Conservation (phyloP, 2,113 vertebrate genomes). For the Xiphias gladius region DNA sequence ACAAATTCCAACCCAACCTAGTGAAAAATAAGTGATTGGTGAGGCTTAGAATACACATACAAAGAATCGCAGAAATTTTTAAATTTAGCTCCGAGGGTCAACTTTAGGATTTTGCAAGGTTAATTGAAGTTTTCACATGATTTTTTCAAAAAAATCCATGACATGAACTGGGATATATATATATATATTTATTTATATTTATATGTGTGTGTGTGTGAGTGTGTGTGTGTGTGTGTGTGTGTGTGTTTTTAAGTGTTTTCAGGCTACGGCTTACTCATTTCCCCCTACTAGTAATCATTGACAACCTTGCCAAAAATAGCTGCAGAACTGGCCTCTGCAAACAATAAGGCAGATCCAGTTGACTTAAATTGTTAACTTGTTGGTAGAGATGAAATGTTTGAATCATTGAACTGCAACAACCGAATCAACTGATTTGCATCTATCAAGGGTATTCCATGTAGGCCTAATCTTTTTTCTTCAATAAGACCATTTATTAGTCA, state of each 20-base stretch:
- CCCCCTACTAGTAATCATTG: slow-evolving; percentile 35
- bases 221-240: too few relatives aligned
- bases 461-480: not conserved
- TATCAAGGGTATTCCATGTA: not conserved
- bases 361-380: slow-evolving; percentile 27
- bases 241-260: slow-evolving; percentile 1
- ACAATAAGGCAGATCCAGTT: not conserved
- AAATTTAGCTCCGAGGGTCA: too few relatives aligned
- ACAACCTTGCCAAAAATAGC: slow-evolving; percentile 48
- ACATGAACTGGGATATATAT: too few relatives aligned
- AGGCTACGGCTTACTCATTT: slow-evolving; percentile 37
- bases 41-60: too few relatives aligned
- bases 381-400: not conserved
- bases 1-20: too few relatives aligned
- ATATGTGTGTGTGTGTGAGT: too few relatives aligned
- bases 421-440: not conserved
- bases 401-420: not conserved
- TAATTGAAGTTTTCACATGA: too few relatives aligned
- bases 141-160: too few relatives aligned
- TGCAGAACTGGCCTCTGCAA: not conserved
- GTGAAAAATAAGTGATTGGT: too few relatives aligned
- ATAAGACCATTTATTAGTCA: not conserved
- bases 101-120: too few relatives aligned
- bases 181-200: too few relatives aligned
- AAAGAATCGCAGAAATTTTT: too few relatives aligned